phyloP scores from a whole-genome alignment of 2,113 vertebrate genomes.

The Megalops atlanticus region DNA sequence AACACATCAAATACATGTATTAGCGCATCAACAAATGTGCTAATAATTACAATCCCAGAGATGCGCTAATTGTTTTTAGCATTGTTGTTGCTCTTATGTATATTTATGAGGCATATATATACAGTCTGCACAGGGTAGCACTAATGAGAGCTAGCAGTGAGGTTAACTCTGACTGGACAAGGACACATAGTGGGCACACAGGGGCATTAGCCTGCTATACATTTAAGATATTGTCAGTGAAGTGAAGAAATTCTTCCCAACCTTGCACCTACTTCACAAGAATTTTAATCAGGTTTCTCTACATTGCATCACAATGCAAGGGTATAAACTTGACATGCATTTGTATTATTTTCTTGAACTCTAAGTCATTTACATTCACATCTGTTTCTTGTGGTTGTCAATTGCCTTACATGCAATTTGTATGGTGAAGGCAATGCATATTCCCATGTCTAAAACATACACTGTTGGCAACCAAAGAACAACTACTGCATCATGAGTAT shows the following conservation, averaged over 20 bases:
- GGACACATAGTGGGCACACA: background rate
- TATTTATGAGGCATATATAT: too few relatives aligned
- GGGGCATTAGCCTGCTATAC: background rate
- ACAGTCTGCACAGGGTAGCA: background rate
- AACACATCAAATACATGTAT: background rate
- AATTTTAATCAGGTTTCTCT: background rate
- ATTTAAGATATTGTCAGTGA: background rate
- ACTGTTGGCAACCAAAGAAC: background rate
- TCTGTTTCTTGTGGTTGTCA: background rate
- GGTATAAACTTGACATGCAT: background rate
- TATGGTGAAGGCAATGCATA: background rate
- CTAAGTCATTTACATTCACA: too few relatives aligned
- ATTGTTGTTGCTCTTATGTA: too few relatives aligned
- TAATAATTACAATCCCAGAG: too few relatives aligned
- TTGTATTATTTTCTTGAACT: background rate
- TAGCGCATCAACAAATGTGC: too few relatives aligned
- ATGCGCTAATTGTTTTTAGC: too few relatives aligned
- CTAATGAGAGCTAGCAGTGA: background rate
- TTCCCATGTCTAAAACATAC: background rate
- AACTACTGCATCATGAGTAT: background rate
- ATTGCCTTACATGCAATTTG: background rate
- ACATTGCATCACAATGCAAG: background rate
- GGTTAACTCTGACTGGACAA: background rate
- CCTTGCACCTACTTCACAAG: background rate
- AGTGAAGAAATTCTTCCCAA: background rate